Evolutionary conservation across 2,113 vertebrate species (phyloP).

Genomic region (Cacatua alba): DNA sequence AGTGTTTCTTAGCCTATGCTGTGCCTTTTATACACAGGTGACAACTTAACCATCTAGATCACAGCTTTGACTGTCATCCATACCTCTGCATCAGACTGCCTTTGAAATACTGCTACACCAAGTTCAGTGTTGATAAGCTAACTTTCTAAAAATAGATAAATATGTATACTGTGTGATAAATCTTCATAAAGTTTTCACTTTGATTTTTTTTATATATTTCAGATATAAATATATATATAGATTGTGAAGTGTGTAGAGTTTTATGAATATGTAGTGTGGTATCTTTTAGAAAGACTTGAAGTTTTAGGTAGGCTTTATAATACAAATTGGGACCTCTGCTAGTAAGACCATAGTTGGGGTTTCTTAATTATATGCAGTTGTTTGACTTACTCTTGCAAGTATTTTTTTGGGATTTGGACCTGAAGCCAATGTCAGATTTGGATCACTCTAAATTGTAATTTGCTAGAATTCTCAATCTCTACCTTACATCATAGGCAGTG

Average conservation of each 20-base stretch:
- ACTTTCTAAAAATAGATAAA: background rate
- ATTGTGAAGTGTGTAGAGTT: background rate
- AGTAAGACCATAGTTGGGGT: background rate
- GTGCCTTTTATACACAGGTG: background rate
- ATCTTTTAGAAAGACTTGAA: background rate
- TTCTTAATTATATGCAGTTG: background rate
- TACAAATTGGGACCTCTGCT: background rate
- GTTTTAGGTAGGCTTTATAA: background rate
- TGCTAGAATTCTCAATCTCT: background rate
- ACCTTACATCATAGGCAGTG: background rate
- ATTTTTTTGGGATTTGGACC: background rate
- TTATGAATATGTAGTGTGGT: background rate
- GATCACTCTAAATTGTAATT: background rate
- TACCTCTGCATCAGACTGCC: background rate
- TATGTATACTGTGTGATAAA: background rate
- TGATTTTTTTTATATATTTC: background rate
- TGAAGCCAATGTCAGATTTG: background rate
- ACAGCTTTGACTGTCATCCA: background rate
- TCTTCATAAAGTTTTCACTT: background rate
- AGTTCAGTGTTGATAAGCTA: background rate
- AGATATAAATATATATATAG: background rate
- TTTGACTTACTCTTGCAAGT: background rate
- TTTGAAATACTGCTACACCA: background rate
- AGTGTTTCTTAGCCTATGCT: background rate
- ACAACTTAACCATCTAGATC: background rate